Conservation (phyloP, 2,888 invertebrate species). For the Hedychridium roseum region DNA sequence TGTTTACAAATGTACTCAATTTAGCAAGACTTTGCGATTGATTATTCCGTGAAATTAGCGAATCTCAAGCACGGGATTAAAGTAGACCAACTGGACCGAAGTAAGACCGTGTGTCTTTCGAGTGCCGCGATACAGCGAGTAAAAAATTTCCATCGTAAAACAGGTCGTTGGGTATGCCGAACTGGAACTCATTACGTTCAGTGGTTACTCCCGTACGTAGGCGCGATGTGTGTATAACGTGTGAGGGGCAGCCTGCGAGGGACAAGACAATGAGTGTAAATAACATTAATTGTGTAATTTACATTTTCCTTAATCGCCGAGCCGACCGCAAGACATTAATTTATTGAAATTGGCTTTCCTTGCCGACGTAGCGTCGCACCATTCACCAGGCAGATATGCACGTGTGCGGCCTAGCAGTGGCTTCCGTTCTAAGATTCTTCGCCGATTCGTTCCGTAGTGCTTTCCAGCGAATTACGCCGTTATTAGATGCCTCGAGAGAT, state of each 20-base stretch:
- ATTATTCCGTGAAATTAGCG: not conserved
- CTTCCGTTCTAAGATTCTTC: too few species aligned
- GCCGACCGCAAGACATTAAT: conserved; percentile 31
- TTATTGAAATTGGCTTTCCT: conserved; percentile 39
- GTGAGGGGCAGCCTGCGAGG: conserved; percentile 13
- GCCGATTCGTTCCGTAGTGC: too few species aligned
- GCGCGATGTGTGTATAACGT: not conserved
- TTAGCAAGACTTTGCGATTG: not conserved
- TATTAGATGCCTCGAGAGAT: too few species aligned
- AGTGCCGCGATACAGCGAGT: not conserved
- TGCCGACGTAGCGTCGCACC: not conserved
- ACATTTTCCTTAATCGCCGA: conserved; percentile 41
- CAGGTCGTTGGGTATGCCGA: not conserved
- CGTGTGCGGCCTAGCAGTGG: too few species aligned
- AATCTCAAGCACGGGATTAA: not conserved
- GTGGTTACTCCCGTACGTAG: not conserved
- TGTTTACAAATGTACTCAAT: too few species aligned
- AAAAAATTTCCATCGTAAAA: not conserved
- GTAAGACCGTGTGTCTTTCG: too few species aligned
- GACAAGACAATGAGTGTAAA: conserved; percentile 47
- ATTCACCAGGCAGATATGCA: too few species aligned
- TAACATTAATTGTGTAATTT: conserved; percentile 47
- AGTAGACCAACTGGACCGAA: too few species aligned
- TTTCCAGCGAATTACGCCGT: too few species aligned
- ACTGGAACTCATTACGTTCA: not conserved